Percentiles rank a stretch among this genome's conserved stretches.
Conservation (phyloP, 2,797 vertebrate genomes). For the Erpetoichthys calabaricus region DNA sequence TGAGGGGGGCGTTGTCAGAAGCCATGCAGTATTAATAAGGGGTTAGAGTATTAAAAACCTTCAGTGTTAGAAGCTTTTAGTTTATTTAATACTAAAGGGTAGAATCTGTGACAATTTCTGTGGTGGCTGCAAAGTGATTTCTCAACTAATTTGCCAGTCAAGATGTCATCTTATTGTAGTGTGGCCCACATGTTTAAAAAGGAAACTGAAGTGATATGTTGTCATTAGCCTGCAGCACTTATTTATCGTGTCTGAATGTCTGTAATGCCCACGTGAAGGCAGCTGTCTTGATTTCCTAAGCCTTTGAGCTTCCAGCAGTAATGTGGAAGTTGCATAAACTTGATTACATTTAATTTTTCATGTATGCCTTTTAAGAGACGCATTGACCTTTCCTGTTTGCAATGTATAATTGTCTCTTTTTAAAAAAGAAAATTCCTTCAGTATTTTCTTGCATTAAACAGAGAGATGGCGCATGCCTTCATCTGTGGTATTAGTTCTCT, state of each 20-base stretch:
- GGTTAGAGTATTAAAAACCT: not conserved
- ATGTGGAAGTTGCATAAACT: not conserved
- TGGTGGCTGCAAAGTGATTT: no score
- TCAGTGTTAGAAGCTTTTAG: not conserved
- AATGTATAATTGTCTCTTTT: no score
- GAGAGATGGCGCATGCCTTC: no score
- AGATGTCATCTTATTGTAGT: no score
- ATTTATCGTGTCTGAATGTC: not conserved
- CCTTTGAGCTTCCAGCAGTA: not conserved
- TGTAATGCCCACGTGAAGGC: not conserved
- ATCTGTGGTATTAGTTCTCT: no score
- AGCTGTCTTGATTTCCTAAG: not conserved
- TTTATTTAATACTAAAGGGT: not conserved
- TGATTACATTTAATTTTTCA: slow-evolving; percentile 3
- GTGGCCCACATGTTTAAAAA: no score
- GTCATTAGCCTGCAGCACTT: no score
- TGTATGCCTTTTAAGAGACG: not conserved
- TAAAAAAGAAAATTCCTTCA: no score
- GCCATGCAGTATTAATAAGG: not conserved
- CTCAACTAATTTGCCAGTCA: no score
- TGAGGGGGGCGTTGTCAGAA: not conserved
- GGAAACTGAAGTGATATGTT: no score
- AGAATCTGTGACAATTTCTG: not conserved
- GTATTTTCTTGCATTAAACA: no score
- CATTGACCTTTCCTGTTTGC: not conserved